A percentile compares a stretch with the other conserved stretches of the same genome.
These are phyloP conservation scores for Zapus hudsonius DNA, from an alignment of 2,113 vertebrate genomes.

Conservation along the genomic window DNA sequence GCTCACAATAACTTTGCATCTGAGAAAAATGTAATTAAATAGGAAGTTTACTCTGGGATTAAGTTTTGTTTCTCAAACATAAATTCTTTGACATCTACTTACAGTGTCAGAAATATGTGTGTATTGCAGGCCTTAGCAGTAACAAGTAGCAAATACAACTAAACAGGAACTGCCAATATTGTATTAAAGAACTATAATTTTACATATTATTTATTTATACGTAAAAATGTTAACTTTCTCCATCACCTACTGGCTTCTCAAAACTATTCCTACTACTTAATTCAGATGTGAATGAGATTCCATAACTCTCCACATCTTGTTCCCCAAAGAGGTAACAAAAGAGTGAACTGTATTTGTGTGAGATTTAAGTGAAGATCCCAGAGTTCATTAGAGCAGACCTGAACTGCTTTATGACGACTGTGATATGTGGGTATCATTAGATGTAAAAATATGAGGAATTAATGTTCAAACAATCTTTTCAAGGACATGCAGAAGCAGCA, in stretches of 20 bases:
- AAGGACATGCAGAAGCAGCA: conserved; percentile 12
- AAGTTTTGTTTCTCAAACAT: conserved; percentile 20
- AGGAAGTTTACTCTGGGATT: conserved; percentile 15
- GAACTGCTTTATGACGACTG: conserved; percentile 34
- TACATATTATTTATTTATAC: background rate
- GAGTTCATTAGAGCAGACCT: conserved; percentile 30
- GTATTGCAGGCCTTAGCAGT: background rate
- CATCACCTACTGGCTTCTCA: background rate
- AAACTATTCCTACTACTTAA: conserved; percentile 31
- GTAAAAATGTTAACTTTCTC: background rate
- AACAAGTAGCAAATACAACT: conserved; percentile 41
- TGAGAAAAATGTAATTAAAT: conserved; percentile 24
- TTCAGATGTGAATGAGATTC: conserved; percentile 33
- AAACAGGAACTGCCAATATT: background rate
- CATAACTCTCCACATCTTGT: background rate
- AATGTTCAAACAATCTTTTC: conserved; percentile 7
- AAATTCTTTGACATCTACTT: conserved; percentile 31
- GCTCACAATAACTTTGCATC: conserved; percentile 16
- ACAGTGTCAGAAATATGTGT: background rate
- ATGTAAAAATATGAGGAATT: background rate
- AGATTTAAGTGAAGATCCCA: background rate
- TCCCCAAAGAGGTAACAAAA: background rate
- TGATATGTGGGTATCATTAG: background rate
- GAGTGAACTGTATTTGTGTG: background rate
- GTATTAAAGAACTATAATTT: conserved; percentile 32